A percentile compares a stretch with the other conserved stretches of the same genome.
Conservation (phyloP, 1,140 invertebrate genomes). For the Listronotus oregonensis region DNA sequence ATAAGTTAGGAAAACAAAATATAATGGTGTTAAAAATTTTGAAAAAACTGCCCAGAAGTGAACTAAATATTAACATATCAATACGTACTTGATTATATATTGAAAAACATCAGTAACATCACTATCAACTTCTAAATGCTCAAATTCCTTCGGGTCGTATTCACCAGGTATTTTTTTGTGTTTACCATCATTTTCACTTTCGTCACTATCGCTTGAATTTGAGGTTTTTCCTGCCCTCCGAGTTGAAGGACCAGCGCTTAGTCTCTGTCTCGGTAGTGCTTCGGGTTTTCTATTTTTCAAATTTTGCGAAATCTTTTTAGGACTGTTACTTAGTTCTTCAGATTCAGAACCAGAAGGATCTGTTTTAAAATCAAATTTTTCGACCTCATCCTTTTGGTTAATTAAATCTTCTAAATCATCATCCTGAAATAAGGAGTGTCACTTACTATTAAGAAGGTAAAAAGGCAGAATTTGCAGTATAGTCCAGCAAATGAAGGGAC, state of each 20-base stretch:
- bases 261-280: conserved; percentile 23
- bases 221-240: conserved; percentile 24
- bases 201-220: conserved; percentile 46
- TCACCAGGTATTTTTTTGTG: conserved; percentile 58
- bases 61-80: too few species aligned
- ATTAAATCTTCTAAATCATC: conserved; percentile 7
- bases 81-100: conserved; percentile 85
- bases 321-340: conserved; percentile 23
- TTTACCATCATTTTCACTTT: conserved; percentile 40
- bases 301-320: conserved; percentile 22
- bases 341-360: conserved; percentile 17
- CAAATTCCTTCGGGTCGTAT: conserved; percentile 85
- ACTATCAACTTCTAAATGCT: conserved; percentile 77
- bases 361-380: conserved; percentile 18
- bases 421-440: not conserved
- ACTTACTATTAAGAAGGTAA: not conserved
- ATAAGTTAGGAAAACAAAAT: too few species aligned
- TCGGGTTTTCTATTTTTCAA: conserved; percentile 24
- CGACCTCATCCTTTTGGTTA: not conserved
- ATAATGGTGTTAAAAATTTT: too few species aligned
- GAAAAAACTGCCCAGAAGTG: too few species aligned
- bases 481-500: too few species aligned
- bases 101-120: conserved; percentile 93
- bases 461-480: too few species aligned
- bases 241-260: conserved; percentile 37